Conservation (phyloP, 2,888 invertebrate genomes). For the Limnephilus rhombicus region DNA sequence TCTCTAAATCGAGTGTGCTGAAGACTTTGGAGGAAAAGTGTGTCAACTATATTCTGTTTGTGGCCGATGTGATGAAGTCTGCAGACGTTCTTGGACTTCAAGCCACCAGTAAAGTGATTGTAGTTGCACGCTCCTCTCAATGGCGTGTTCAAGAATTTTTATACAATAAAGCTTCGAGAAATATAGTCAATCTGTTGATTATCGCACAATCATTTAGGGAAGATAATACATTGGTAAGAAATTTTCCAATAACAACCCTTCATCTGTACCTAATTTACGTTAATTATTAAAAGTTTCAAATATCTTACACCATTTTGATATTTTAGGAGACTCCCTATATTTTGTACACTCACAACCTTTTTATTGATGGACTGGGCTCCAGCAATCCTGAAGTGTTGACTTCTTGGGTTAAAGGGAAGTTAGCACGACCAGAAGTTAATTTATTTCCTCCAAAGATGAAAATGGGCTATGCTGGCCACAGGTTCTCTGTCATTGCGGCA, state of each 20-base stretch:
- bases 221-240: slow-evolving; percentile 73
- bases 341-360: slow-evolving; percentile 86
- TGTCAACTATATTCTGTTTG: slow-evolving; percentile 82
- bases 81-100: slow-evolving; percentile 81
- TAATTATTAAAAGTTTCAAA: background rate
- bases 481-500: slow-evolving; percentile 83
- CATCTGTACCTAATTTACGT: background rate
- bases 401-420: slow-evolving; percentile 83
- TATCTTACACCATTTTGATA: background rate
- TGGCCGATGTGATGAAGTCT: slow-evolving; percentile 81
- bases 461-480: slow-evolving; percentile 85
- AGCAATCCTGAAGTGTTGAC: slow-evolving; percentile 83
- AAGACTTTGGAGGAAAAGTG: slow-evolving; percentile 75
- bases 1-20: slow-evolving; percentile 74
- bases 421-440: slow-evolving; percentile 80
- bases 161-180: slow-evolving; percentile 79
- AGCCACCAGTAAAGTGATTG: slow-evolving; percentile 80
- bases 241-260: background rate
- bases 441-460: slow-evolving; percentile 85
- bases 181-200: slow-evolving; percentile 84
- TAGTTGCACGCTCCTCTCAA: slow-evolving; percentile 84
- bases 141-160: slow-evolving; percentile 87
- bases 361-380: slow-evolving; percentile 85
- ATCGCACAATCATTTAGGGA: slow-evolving; percentile 82
- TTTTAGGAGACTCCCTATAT: slow-evolving; percentile 84